Base-by-base conservation (phyloP, 2,797 vertebrate species). In the Rhynchonycteris naso region DNA sequence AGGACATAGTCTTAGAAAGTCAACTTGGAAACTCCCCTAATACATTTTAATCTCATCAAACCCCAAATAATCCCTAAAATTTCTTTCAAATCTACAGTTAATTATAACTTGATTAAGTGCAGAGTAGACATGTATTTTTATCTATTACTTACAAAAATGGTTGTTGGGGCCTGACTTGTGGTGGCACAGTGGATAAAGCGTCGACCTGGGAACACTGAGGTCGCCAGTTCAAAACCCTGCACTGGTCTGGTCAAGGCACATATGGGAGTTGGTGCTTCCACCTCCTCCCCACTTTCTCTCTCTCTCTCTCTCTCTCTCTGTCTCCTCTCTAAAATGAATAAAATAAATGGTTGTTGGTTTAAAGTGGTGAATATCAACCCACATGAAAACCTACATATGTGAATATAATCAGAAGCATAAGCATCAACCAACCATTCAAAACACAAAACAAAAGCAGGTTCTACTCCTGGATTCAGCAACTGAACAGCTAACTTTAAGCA, bases 71-170 rank as follows among this genome's bases (percentile, higher is more conserved):
- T 38, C 50, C 84, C 81, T 84, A 76, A 66, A 18, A 12, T 35
- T 56, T 79, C 43, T 86, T 82, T 80, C 69, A 83, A 74, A 84
- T 66, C 24, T 47, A 35, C 9, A 92, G 33, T 9, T 50, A 88
- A 94, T 65, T 87, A 75, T 38, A 87, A 91, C 80, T 90, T 90
- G 15, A 71, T 84, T 80, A 66, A 58, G 63, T 81, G 26, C 1
- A 58, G n/a, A 69, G 71, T 28, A 90, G 66, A 75, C 10, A 92
- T 61, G 50, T 9, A 47, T 74, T 11, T 88, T 78, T 26, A 74
- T 4, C 19, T 79, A 68, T 71, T 81, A 76, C 21, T 76, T 86
- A 91, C 33, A 81, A 66, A 96, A 68, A 87, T 14, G 8, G 59
- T 19, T 59, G 18, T 65, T 75, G n/a, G 33, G n/a, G n/a, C n/a